Evolutionary conservation across 2,888 invertebrate genomes (phyloP), one percentile per base, ranked within the genome.

Genomic region (Itoplectis maculator): DNA sequence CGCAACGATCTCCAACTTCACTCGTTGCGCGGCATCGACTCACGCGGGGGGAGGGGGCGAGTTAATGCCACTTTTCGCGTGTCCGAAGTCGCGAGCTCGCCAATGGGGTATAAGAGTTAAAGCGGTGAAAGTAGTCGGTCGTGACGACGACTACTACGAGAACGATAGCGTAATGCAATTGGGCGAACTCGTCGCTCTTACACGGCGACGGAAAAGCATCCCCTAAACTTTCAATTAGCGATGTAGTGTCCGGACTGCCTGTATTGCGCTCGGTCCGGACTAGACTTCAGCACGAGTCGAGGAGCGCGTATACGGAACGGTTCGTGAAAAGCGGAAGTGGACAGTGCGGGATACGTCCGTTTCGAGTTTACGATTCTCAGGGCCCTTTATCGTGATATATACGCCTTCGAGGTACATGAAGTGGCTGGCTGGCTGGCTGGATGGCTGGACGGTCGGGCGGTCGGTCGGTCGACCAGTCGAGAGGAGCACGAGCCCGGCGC

Each of bases 331-430:
- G 84, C 88, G 88, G 88, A 89, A 88, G 86, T 82, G 65, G 68
- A 81, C 72, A 79, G 82, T 82, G 61, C 61, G 47, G 74, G 74
- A 56, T 82, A 82, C 84, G 69, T 76, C 56, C 70, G 68, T 69
- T 66, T 82, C 65, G 82, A 83, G 87, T 85, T 86, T 87, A 89
- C 87, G 85, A 89, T 91, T 90, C 88, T 84, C 87, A 88, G 85
- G 81, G 88, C 88, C 89, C 87, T 88, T 90, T 89, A 91, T 90
- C 90, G 88, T 87, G 89, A 90, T 88, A 87, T 88, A 89, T 88
- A 85, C 80, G 83, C 70, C 80, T 79, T 79, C 70, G 29, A n/a
- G 79, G 68, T 74, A 54, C 35, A 51, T 65, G 69, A 61, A 78
- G 79, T 81, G 79, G 76, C 65, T 63, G 56, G 66, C 70, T n/a